Conservation (phyloP, 23 tunicate species). For the Aplidium turbinatum region DNA sequence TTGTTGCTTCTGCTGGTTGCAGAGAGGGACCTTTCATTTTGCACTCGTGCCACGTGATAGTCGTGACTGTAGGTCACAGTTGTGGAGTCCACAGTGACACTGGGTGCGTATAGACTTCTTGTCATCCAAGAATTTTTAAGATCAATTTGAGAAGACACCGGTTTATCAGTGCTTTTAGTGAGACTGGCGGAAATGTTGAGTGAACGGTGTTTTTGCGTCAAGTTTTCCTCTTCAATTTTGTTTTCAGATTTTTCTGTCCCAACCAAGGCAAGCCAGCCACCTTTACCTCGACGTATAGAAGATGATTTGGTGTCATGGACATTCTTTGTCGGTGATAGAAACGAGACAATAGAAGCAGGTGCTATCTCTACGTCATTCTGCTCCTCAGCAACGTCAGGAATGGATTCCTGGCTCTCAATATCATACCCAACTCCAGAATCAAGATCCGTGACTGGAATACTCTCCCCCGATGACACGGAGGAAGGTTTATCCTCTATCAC, state of each 20-base stretch:
- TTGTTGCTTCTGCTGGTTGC: constrained; percentile 20
- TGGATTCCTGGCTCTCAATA: constrained; percentile 81
- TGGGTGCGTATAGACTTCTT: constrained; percentile 7
- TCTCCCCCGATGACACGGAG: constrained; percentile 51
- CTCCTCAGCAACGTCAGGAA: constrained; percentile 57
- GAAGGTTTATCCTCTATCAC: constrained; percentile 54
- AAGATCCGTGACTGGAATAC: constrained; percentile 65
- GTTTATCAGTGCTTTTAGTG: too few species aligned
- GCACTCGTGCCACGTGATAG: constrained; percentile 18
- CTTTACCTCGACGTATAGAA: too few species aligned
- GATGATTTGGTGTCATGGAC: too few species aligned
- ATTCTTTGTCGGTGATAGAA: too few species aligned
- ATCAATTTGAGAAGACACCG: too few species aligned
- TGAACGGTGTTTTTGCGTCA: too few species aligned
- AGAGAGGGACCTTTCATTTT: neutral
- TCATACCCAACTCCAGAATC: constrained; percentile 88
- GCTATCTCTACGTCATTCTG: neutral
- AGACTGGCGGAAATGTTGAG: too few species aligned
- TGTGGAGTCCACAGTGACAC: constrained; percentile 31
- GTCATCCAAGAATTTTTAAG: too few species aligned
- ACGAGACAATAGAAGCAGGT: neutral
- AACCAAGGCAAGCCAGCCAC: too few species aligned
- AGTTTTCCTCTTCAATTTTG: too few species aligned
- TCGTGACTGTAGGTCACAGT: constrained; percentile 49
- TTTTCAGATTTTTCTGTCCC: too few species aligned